These are phyloP conservation scores for Meloidogyne exigua DNA, from an alignment of 1,140 invertebrate species.

Conservation along the genomic window DNA sequence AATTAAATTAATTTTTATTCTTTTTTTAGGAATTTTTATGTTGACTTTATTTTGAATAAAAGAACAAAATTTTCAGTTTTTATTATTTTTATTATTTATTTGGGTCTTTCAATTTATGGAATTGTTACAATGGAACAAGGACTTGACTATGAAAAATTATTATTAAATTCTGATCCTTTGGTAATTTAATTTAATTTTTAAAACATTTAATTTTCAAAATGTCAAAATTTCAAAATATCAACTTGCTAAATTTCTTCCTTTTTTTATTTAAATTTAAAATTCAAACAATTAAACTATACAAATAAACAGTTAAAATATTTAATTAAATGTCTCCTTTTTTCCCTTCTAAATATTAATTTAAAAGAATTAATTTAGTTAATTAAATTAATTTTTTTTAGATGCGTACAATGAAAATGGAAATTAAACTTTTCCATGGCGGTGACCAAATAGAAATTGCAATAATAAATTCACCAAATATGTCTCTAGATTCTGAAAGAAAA, in stretches of 20 bases:
- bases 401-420: conserved; percentile 47
- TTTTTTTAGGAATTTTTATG: conserved; percentile 57
- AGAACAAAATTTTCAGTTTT: conserved; percentile 58
- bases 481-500: conserved; percentile 39
- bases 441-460: conserved; percentile 62
- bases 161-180: conserved; percentile 64
- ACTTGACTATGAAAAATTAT: conserved; percentile 64
- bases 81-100: conserved; percentile 63
- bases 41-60: conserved; percentile 56
- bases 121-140: conserved; percentile 64
- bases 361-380: too few relatives aligned
- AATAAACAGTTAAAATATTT: too few relatives aligned
- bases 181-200: conserved; percentile 36
- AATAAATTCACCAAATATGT: conserved; percentile 55
- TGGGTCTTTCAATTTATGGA: conserved; percentile 63
- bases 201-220: background rate
- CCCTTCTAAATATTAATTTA: too few relatives aligned
- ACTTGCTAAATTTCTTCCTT: too few relatives aligned
- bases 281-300: too few relatives aligned
- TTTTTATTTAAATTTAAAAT: too few relatives aligned
- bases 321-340: too few relatives aligned
- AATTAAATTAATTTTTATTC: too few relatives aligned
- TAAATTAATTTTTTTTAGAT: conserved; percentile 37
- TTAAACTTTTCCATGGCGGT: conserved; percentile 60
- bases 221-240: too few relatives aligned